A percentile compares a stretch with the other conserved stretches of the same genome.
phyloP scores from a whole-genome alignment of 2,888 invertebrate genomes.

The Lycaena phlaeas region DNA sequence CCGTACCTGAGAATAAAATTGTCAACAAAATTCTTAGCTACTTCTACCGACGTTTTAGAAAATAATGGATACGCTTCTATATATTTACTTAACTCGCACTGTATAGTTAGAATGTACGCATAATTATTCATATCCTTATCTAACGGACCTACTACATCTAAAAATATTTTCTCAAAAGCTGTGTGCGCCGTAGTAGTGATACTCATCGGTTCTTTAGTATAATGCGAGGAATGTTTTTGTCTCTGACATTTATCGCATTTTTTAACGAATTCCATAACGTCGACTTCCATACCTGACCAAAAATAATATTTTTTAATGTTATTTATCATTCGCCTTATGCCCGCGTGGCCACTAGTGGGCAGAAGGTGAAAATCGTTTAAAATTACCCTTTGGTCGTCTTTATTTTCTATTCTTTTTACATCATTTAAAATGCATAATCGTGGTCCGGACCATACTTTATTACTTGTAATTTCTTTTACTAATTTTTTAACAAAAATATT shows the following conservation, averaged over 20 bases:
- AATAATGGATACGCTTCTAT: too few species aligned
- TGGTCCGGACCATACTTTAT: constrained; percentile 10
- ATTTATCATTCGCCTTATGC: too few species aligned
- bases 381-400: constrained; percentile 14
- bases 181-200: constrained; percentile 16
- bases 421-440: constrained; percentile 12
- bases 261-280: constrained; percentile 13
- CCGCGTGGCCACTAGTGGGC: constrained; percentile 15
- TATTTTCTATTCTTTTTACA: constrained; percentile 13
- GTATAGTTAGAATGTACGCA: constrained; percentile 14
- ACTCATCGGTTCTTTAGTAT: constrained; percentile 14
- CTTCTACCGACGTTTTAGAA: too few species aligned
- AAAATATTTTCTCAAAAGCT: constrained; percentile 17
- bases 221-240: constrained; percentile 9
- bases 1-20: constrained; percentile 14
- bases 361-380: constrained; percentile 16
- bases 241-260: constrained; percentile 17
- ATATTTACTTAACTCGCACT: constrained; percentile 2
- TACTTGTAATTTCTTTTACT: constrained; percentile 10
- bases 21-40: constrained; percentile 12
- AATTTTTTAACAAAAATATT: constrained; percentile 12
- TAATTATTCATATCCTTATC: constrained; percentile 14
- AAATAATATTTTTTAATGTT: constrained; percentile 16
- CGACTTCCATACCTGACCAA: constrained; percentile 15
- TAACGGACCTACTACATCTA: constrained; percentile 18